Evolutionary conservation across 2,888 invertebrate genomes (phyloP).

Genomic region (Junonia oenone): DNA sequence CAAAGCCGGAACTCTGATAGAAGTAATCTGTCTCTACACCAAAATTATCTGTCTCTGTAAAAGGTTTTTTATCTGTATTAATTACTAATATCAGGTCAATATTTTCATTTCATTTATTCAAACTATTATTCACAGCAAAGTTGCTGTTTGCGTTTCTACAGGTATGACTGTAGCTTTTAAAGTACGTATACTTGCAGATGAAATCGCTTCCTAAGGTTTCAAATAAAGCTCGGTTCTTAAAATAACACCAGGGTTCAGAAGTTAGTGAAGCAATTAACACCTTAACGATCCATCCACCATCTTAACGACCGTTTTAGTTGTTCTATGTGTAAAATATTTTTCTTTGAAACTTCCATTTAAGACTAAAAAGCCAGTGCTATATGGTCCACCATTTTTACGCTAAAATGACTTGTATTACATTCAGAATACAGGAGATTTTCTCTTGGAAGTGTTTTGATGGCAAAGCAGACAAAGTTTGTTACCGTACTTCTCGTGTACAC

Average conservation of each 20-base stretch:
- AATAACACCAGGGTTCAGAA: slow-evolving; percentile 11
- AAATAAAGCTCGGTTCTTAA: slow-evolving; percentile 7
- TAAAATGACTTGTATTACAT: neutral
- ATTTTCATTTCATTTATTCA: too few species aligned
- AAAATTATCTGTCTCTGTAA: too few species aligned
- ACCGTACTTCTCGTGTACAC: slow-evolving; percentile 1
- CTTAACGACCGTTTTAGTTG: slow-evolving; percentile 24
- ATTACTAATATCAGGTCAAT: neutral
- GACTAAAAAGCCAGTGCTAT: neutral
- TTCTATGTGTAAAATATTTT: slow-evolving; percentile 17
- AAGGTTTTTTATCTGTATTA: too few species aligned
- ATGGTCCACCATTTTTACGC: neutral
- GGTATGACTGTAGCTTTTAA: too few species aligned
- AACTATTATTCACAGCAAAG: too few species aligned
- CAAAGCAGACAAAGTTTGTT: neutral
- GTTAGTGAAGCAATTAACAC: slow-evolving; percentile 21
- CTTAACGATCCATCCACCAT: slow-evolving; percentile 21
- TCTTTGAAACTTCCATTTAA: slow-evolving; percentile 4
- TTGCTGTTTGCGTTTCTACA: too few species aligned
- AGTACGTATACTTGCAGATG: neutral
- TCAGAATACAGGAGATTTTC: neutral
- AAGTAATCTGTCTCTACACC: too few species aligned
- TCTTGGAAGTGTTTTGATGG: neutral
- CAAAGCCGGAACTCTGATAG: too few species aligned
- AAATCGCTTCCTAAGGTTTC: neutral